Evolutionary conservation across 2,888 invertebrate species (phyloP), one percentile per base, ranked within the genome.

Genomic region (Troides aeacus): DNA sequence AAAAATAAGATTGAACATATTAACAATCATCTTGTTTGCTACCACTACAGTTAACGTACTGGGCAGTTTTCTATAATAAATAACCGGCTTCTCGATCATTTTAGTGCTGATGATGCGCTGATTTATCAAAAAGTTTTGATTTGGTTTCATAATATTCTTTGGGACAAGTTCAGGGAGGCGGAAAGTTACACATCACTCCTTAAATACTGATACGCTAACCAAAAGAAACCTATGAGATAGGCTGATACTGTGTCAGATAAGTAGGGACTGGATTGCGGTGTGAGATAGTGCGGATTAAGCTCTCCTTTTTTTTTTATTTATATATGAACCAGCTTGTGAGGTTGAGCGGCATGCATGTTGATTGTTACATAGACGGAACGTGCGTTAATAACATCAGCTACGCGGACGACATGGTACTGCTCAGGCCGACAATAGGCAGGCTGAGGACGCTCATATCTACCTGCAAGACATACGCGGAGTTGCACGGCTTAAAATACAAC

Each of bases 211-310:
- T 60, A 60, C n/a, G 24, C 36, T 18, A 60, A 60, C 60, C 60
- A 60, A n/a, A 60, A 60, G 30, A 60, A 60, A n/a, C 36, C 39
- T 5, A 10, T 60, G 60, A 18, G 60, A n/a, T 60, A n/a, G 36
- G 36, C 60, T 10, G 60, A 1, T 18, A n/a, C 18, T 6, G 18
- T 60, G n/a, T 36, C 60, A 18, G 60, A n/a, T 36, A 39, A 60
- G 36, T 60, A 60, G 39, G 8, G 60, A 18, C 36, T 60, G 36
- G 36, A 36, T 1, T 60, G 60, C 36, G n/a, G 30, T 18, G 30
- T 36, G 36, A 60, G 60, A 39, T 39, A 36, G 59, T 30, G 36
- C 0, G 36, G 18, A n/a, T 36, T n/a, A n/a, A 60, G 59, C 12
- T 59, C 24, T 23, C 59, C 30, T 36, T n/a, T 36, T 30, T n/a